Evolutionary conservation across 2,888 invertebrate genomes (phyloP).

Genomic region (Artemia sinica): DNA sequence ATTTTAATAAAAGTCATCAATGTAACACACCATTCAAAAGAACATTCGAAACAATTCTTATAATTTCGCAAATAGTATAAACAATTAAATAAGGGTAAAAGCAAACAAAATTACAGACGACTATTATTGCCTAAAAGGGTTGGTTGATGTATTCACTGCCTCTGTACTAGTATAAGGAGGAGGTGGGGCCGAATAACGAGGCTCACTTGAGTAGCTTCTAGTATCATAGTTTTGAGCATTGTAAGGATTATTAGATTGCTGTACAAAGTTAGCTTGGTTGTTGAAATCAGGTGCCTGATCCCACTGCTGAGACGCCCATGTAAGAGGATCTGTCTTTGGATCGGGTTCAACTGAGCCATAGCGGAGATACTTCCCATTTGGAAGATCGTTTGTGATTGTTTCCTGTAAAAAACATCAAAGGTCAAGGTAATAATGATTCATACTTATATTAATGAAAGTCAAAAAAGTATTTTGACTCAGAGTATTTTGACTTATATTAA

Average conservation of each 20-base stretch:
- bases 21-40: no score
- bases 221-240: slow-evolving; percentile 6
- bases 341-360: slow-evolving; percentile 8
- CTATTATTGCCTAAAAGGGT: slow-evolving; percentile 1
- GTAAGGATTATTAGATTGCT: slow-evolving; percentile 2
- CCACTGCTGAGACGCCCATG: slow-evolving; percentile 1
- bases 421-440: no score
- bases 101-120: no score
- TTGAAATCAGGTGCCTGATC: background rate
- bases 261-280: background rate
- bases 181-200: background rate
- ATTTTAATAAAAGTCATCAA: no score
- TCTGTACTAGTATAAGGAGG: slow-evolving; percentile 7
- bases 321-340: background rate
- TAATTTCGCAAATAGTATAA: no score
- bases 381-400: background rate
- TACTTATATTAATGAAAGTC: no score
- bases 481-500: no score
- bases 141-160: background rate
- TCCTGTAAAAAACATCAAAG: no score
- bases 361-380: background rate
- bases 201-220: background rate
- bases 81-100: no score
- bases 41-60: no score
- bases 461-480: no score